These are phyloP conservation scores for Buathra laborator DNA, from an alignment of 2,888 invertebrate species.

Conservation along the genomic window DNA sequence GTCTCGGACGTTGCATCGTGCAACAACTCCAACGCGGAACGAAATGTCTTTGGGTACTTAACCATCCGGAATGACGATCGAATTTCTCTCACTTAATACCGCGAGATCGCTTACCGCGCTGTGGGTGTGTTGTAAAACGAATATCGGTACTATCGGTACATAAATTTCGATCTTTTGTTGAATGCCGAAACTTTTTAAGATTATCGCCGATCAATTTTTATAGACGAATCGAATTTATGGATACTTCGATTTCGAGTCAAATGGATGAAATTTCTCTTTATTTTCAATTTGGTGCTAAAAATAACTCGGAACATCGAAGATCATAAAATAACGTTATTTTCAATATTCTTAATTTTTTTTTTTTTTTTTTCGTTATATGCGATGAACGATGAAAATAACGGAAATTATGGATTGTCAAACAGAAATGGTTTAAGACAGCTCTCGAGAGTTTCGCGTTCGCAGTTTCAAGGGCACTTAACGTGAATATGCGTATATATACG, in stretches of 20 bases:
- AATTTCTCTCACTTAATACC: background rate
- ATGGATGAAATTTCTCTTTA: too few relatives aligned
- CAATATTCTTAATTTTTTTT: background rate
- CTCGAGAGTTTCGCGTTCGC: too few relatives aligned
- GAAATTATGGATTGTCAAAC: too few relatives aligned
- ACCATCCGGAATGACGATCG: constrained; percentile 44
- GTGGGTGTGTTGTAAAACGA: background rate
- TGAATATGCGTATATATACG: background rate
- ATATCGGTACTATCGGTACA: constrained; percentile 2
- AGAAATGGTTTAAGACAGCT: too few relatives aligned
- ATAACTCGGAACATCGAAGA: too few relatives aligned
- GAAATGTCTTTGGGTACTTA: constrained; percentile 51
- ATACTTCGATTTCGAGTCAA: too few relatives aligned
- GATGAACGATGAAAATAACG: too few relatives aligned
- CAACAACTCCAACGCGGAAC: constrained; percentile 37
- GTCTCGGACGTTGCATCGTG: background rate
- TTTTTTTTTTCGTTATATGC: too few relatives aligned
- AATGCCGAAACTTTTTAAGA: background rate
- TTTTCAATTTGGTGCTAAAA: too few relatives aligned
- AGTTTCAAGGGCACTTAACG: too few relatives aligned
- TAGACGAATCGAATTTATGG: background rate
- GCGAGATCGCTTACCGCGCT: background rate
- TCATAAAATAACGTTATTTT: background rate
- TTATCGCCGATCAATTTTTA: constrained; percentile 5
- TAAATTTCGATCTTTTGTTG: background rate